A percentile compares a stretch with the other conserved stretches of the same genome.
Evolutionary conservation across 2,888 invertebrate genomes (phyloP).

Genomic region (Heterodera filipjevi): DNA sequence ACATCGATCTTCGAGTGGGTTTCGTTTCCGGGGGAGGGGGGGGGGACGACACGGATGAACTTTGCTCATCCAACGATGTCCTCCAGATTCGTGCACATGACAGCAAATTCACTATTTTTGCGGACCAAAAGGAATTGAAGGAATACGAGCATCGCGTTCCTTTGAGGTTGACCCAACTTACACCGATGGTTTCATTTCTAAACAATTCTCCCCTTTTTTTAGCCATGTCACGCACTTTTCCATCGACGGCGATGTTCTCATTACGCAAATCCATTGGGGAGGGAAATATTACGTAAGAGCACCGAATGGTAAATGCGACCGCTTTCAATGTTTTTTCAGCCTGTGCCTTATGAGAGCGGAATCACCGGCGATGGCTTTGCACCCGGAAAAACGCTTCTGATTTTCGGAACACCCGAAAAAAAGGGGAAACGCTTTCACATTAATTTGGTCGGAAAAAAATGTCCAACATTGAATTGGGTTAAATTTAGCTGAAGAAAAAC

Average conservation of each 20-base stretch:
- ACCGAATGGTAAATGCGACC: background rate
- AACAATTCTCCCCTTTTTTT: slow-evolving; percentile 43
- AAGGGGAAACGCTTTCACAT: slow-evolving; percentile 64
- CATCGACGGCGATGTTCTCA: slow-evolving; percentile 61
- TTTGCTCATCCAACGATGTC: too few species aligned
- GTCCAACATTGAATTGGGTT: background rate
- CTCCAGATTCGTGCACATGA: slow-evolving; percentile 61
- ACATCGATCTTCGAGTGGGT: slow-evolving; percentile 58
- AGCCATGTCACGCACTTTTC: slow-evolving; percentile 62
- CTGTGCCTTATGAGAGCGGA: slow-evolving; percentile 57
- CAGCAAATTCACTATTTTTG: slow-evolving; percentile 61
- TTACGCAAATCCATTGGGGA: slow-evolving; percentile 63
- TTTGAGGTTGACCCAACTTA: slow-evolving; percentile 13
- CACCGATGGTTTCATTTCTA: background rate
- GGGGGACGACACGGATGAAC: background rate
- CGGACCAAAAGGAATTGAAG: slow-evolving; percentile 63
- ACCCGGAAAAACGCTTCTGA: slow-evolving; percentile 59
- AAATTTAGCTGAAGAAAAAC: slow-evolving; percentile 54
- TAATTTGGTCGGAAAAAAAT: slow-evolving; percentile 42
- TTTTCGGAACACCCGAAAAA: slow-evolving; percentile 63
- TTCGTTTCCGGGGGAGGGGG: background rate
- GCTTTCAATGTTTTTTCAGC: slow-evolving; percentile 27
- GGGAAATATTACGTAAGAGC: slow-evolving; percentile 64
- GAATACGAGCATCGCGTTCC: slow-evolving; percentile 64
- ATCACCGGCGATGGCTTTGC: slow-evolving; percentile 60